These are phyloP conservation scores for Pseudococcus longispinus DNA, from an alignment of 2,888 invertebrate genomes.

Conservation along the genomic window DNA sequence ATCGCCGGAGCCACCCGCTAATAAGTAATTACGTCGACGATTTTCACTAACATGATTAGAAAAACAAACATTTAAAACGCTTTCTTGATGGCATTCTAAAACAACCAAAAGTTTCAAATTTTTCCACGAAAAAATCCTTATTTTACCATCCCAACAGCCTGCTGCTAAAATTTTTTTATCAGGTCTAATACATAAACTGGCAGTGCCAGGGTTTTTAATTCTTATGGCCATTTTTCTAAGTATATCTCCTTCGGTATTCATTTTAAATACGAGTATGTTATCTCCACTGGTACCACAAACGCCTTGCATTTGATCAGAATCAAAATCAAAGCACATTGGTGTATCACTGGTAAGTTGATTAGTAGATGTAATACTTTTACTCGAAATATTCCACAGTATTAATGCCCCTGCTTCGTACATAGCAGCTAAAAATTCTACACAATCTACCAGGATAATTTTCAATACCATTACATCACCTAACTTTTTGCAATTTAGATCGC, in stretches of 20 bases:
- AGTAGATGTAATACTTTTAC: slow-evolving; percentile 68
- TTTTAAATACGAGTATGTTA: slow-evolving; percentile 70
- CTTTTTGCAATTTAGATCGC: slow-evolving; percentile 59
- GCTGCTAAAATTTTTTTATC: slow-evolving; percentile 77
- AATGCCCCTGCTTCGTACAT: slow-evolving; percentile 79
- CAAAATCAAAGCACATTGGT: slow-evolving; percentile 77
- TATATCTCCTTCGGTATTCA: slow-evolving; percentile 65
- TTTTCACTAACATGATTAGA: slow-evolving; percentile 71
- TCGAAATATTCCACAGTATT: slow-evolving; percentile 74
- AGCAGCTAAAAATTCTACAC: slow-evolving; percentile 69
- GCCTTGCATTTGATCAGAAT: slow-evolving; percentile 71
- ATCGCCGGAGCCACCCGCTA: slow-evolving; percentile 79
- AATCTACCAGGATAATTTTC: slow-evolving; percentile 65
- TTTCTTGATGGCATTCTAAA: slow-evolving; percentile 74
- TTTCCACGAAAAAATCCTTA: slow-evolving; percentile 81
- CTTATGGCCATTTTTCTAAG: slow-evolving; percentile 65
- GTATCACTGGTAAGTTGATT: slow-evolving; percentile 70
- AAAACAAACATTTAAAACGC: slow-evolving; percentile 76
- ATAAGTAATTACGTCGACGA: slow-evolving; percentile 71
- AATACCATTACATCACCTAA: slow-evolving; percentile 74
- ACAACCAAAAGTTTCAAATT: slow-evolving; percentile 75
- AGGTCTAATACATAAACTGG: slow-evolving; percentile 71
- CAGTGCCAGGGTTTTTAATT: slow-evolving; percentile 78
- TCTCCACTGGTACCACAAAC: slow-evolving; percentile 73
- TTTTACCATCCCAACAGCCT: slow-evolving; percentile 79